Evolutionary conservation across 2,113 vertebrate genomes (phyloP).

Genomic region (Takifugu bimaculatus): DNA sequence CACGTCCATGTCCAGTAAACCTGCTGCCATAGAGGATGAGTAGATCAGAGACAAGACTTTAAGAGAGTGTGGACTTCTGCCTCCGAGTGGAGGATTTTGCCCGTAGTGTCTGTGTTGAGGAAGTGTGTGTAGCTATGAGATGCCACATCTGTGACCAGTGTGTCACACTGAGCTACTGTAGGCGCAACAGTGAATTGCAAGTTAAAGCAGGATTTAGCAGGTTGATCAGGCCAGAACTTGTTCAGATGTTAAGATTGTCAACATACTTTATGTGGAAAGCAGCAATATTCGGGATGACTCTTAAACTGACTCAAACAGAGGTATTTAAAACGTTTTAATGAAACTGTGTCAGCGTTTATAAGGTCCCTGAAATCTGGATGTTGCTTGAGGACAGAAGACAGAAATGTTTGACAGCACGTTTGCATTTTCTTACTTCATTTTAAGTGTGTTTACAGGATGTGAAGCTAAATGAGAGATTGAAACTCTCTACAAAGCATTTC

Average conservation of each 20-base stretch:
- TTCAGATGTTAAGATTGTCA: slow-evolving; percentile 23
- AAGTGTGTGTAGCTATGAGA: slow-evolving; percentile 19
- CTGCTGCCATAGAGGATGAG: slow-evolving; percentile 46
- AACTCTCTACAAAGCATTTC: background rate
- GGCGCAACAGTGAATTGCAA: background rate
- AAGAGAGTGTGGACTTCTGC: slow-evolving; percentile 6
- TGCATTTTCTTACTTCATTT: slow-evolving; percentile 14
- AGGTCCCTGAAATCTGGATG: background rate
- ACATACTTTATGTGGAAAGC: slow-evolving; percentile 9
- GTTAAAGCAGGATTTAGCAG: slow-evolving; percentile 25
- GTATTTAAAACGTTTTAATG: background rate
- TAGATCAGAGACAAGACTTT: slow-evolving; percentile 27
- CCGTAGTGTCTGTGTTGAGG: slow-evolving; percentile 10
- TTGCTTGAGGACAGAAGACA: background rate
- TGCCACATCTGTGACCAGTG: background rate
- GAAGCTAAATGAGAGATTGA: slow-evolving; percentile 12
- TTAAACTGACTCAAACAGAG: no score
- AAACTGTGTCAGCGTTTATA: background rate
- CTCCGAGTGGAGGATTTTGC: slow-evolving; percentile 17
- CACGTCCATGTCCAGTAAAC: slow-evolving; percentile 37
- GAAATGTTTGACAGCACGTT: slow-evolving; percentile 6
- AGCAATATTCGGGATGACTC: background rate
- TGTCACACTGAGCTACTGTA: slow-evolving; percentile 1
- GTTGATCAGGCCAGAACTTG: slow-evolving; percentile 34
- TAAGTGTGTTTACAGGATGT: slow-evolving; percentile 12